Evolutionary conservation across 2,888 invertebrate species (phyloP).

Genomic region (Torymus texanus): DNA sequence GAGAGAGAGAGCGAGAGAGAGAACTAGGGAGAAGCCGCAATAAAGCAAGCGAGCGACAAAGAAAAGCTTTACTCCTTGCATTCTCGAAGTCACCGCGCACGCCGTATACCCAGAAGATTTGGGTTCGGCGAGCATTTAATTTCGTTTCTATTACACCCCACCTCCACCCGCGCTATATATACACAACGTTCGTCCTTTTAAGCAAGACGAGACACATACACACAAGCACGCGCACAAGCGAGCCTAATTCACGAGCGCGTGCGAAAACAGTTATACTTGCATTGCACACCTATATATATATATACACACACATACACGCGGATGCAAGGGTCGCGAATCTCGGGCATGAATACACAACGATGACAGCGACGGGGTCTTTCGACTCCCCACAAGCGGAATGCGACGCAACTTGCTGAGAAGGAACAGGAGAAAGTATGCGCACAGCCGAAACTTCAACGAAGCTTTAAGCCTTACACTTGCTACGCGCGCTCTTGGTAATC

Average conservation of each 20-base stretch:
- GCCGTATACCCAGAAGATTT: no score
- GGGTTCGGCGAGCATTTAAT: slow-evolving; percentile 14
- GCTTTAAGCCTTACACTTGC: slow-evolving; percentile 34
- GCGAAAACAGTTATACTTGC: neutral
- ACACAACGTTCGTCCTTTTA: neutral
- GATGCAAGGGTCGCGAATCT: neutral
- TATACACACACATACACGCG: neutral
- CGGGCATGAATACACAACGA: no score
- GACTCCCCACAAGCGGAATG: neutral
- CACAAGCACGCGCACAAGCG: neutral
- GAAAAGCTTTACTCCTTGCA: neutral
- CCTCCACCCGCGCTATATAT: neutral
- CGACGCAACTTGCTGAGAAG: slow-evolving; percentile 20
- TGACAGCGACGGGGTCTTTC: no score
- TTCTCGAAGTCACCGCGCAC: neutral
- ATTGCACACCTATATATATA: neutral
- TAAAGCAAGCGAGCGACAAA: slow-evolving; percentile 9
- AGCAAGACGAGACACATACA: neutral
- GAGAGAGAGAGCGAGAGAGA: no score
- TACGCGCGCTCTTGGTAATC: no score
- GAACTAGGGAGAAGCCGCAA: neutral
- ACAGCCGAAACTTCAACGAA: slow-evolving; percentile 6
- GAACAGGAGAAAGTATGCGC: slow-evolving; percentile 14
- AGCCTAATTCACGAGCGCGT: slow-evolving; percentile 7
- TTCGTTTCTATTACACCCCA: slow-evolving; percentile 25